Evolutionary conservation across 2,797 vertebrate species (phyloP).

Genomic region (Phrynocephalus forsythii): DNA sequence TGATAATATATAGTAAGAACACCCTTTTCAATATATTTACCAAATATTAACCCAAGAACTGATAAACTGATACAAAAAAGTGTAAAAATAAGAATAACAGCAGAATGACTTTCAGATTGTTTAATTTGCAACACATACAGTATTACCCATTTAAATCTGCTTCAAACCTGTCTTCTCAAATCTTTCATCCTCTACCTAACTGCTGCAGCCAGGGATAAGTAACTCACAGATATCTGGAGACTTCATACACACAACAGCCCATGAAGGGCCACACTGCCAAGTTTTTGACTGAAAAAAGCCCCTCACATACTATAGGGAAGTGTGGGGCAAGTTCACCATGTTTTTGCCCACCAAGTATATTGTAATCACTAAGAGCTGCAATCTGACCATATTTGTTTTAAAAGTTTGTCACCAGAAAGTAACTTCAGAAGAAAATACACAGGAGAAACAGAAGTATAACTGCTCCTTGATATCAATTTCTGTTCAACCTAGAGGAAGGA

Average conservation of each 20-base stretch:
- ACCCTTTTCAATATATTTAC: background rate
- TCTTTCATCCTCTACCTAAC: too few relatives aligned
- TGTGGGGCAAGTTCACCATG: too few relatives aligned
- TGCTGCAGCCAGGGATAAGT: too few relatives aligned
- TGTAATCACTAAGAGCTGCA: background rate
- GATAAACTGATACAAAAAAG: background rate
- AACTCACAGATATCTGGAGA: too few relatives aligned
- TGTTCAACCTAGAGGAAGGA: background rate
- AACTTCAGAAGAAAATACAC: background rate
- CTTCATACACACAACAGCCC: too few relatives aligned
- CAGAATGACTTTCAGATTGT: background rate
- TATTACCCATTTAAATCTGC: background rate
- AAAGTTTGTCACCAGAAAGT: background rate
- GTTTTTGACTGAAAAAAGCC: background rate
- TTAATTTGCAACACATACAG: background rate
- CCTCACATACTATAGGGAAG: too few relatives aligned
- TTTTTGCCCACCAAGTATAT: too few relatives aligned
- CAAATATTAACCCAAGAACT: background rate
- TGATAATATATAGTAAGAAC: background rate
- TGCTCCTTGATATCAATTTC: background rate
- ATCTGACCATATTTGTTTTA: background rate
- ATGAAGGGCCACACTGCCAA: too few relatives aligned
- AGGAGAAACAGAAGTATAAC: background rate
- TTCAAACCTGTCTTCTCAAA: background rate
- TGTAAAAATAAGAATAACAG: background rate